Evolutionary conservation across 2,888 invertebrate genomes (phyloP), one percentile per base, ranked within the genome.

Genomic region (Megamerina dolium): DNA sequence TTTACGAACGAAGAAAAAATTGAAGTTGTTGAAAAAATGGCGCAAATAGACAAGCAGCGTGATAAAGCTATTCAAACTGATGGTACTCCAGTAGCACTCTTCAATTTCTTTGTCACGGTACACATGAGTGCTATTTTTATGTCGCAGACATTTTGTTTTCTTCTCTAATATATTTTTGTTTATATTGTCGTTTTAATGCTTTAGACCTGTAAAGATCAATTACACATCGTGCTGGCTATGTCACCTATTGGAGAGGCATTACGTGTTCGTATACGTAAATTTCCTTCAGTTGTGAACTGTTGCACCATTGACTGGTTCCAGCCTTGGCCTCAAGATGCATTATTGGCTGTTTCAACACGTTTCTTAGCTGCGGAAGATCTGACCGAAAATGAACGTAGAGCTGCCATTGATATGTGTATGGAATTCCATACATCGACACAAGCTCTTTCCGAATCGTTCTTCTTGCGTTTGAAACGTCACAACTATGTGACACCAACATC

Each of bases 221-320:
- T 95, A 40, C 94, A 95, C 64, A 79, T 94, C 33, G 85, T 89
- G 5, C 70, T 95, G 36, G 83, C 88, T 2, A 91, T 94, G 89
- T 91, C 90, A 13, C 92, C 85, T 0, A 92, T 91, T 52, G 93
- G 93, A 4, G 87, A 88, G 31, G 81, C 84, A 5, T 82, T 94
- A 62, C 76, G 89, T 37, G 83, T 81, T 55, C 77, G 88, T 41
- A 82, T 94, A 21, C 76, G 93, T 41, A 93, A 91, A 68, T 95
- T 94, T 66, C 94, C 94, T 0, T 83, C 92, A 0, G 79, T 95
- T 17, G 89, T 94, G 46, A 95, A 93, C 66, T 94, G 93, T 66
- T 94, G 94, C 63, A 94, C 93, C 2, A 93, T 94, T 50, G 92
- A 94, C 68, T 94, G 94, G 94, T 90, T 94, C 69, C 91, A 90